Base-by-base conservation (phyloP, 2,888 invertebrate species). In the Furcula furcula region DNA sequence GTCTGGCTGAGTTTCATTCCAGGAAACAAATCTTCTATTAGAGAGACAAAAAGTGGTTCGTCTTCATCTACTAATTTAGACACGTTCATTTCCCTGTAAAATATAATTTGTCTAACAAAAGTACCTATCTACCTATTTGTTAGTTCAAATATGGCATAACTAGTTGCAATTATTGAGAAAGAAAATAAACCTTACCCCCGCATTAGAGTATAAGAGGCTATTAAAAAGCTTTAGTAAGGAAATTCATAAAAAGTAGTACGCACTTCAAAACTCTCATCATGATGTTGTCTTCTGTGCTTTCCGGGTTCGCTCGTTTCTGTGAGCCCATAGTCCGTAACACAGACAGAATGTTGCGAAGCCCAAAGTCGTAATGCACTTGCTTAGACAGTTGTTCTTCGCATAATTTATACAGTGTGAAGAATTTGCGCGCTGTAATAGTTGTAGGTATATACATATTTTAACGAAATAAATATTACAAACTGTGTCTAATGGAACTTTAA, bases 11-110 rank as follows among this genome's bases (percentile, higher is more conserved):
- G 79, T 70, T 93, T 93, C 42, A 96, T 94, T 6, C 96, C 96
- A 12, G 97, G 97, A 73, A 97, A 97, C 91, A 97, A 92, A 80
- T 97, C 97, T 69, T 95, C 94, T 65, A 97, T 96, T 32, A 97
- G 80, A 7, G 96, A 96, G 34, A 96, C 82, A 61, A 97, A 97
- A 13, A 97, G 75, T 0, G 96, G 96, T 66, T 97, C 97, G 74
- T 97, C 97, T 88, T 97, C 97, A 71, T 97, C 97, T 5, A 97
- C 95, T 53, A 97, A 77, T 79, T 97, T 97, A n/a, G 97, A 97
- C 13, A 97, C 91, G 80, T 97, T 97, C 97, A 97, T 97, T 77
- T 97, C 97, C 55, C 96, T 92, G 42, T 12, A 61, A 46, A 16
- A 29, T 14, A 40, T n/a, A n/a, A n/a, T n/a, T n/a, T n/a, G n/a